Conservation (phyloP, 1,140 invertebrate genomes). For the Pseudomyrmex concolor region DNA sequence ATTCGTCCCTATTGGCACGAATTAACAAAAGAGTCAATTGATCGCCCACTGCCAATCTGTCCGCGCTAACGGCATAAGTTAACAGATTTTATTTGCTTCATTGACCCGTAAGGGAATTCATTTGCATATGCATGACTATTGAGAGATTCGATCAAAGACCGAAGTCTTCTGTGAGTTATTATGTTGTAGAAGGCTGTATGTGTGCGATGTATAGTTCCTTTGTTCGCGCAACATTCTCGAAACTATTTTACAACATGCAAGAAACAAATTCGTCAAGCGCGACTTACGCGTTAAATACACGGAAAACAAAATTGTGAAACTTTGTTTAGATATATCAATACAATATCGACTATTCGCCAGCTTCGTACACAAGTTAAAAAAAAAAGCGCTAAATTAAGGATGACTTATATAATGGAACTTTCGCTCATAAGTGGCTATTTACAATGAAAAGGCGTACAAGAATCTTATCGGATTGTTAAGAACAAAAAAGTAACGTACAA, state of each 20-base stretch:
- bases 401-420: conserved; percentile 29
- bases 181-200: conserved; percentile 45
- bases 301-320: neutral
- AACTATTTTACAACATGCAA: neutral
- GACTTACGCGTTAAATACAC: neutral
- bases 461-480: neutral
- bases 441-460: conserved; percentile 30
- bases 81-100: conserved; percentile 82
- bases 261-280: neutral
- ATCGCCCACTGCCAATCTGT: conserved; percentile 83
- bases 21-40: conserved; percentile 82
- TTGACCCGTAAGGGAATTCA: conserved; percentile 76
- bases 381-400: conserved; percentile 15
- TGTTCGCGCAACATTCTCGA: no score
- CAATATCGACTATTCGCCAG: conserved; percentile 4
- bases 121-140: conserved; percentile 71
- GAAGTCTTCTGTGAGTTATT: conserved; percentile 69
- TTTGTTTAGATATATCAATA: neutral
- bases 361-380: neutral
- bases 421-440: conserved; percentile 32
- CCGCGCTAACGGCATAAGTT: conserved; percentile 73
- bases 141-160: conserved; percentile 74
- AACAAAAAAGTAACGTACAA: neutral
- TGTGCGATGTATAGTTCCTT: no score
- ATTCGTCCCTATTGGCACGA: conserved; percentile 81